Evolutionary conservation across 2,888 invertebrate genomes (phyloP).

Genomic region (Orthosia cruda): DNA sequence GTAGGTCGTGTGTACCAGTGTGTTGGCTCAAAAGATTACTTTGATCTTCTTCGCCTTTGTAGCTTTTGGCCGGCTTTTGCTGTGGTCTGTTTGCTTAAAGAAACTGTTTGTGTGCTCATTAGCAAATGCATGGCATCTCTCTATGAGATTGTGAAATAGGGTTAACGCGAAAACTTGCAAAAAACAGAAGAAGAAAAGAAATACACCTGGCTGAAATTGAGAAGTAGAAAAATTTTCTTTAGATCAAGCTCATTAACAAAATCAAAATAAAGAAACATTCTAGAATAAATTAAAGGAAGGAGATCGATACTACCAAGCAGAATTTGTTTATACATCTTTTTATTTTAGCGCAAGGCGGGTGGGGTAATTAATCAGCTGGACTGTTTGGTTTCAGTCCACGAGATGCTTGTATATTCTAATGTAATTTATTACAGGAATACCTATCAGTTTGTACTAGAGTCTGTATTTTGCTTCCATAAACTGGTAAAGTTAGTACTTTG

Average conservation of each 20-base stretch:
- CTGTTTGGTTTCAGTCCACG: conserved; percentile 62
- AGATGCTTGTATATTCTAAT: conserved; percentile 66
- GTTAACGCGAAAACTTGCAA: not conserved
- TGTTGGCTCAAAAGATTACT: conserved; percentile 44
- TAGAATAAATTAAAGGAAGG: conserved; percentile 43
- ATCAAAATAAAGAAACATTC: conserved; percentile 17
- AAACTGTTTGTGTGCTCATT: conserved; percentile 39
- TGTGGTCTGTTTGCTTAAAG: conserved; percentile 51
- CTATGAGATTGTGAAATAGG: conserved; percentile 35
- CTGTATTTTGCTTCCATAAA: conserved; percentile 54
- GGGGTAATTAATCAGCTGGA: conserved; percentile 66
- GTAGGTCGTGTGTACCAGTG: not conserved
- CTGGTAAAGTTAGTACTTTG: conserved; percentile 42
- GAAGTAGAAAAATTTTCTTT: conserved; percentile 3
- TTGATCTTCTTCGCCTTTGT: conserved; percentile 39
- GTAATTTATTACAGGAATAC: conserved; percentile 66
- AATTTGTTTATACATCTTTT: conserved; percentile 65
- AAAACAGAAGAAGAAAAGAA: not conserved
- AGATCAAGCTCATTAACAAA: conserved; percentile 15
- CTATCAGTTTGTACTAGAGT: conserved; percentile 54
- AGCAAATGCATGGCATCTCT: conserved; percentile 41
- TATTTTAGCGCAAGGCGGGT: conserved; percentile 61
- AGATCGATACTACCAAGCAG: conserved; percentile 51
- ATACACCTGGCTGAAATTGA: not conserved
- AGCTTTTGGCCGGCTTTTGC: conserved; percentile 19